Evolutionary conservation across 1,140 invertebrate genomes (phyloP).

Genomic region (Lordiphosa mommai): DNA sequence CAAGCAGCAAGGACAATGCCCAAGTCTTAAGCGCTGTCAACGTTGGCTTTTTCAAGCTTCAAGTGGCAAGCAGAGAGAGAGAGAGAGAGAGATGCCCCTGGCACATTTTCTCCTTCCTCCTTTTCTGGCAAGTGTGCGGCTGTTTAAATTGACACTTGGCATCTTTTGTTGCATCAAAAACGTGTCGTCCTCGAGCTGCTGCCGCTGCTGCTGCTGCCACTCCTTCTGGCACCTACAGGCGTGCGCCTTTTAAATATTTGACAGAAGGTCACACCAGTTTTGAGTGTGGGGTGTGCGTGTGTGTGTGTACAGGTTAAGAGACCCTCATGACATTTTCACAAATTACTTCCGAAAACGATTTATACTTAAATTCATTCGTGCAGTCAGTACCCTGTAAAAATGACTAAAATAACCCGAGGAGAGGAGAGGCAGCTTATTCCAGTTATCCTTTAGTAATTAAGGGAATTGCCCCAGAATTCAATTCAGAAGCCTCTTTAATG

Average conservation of each 20-base stretch:
- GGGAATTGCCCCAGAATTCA: no score
- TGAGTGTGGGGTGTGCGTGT: background rate
- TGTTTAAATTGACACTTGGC: slow-evolving; percentile 76
- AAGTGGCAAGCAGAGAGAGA: slow-evolving; percentile 41
- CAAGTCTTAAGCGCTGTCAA: slow-evolving; percentile 75
- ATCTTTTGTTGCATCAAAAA: slow-evolving; percentile 76
- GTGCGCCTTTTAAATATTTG: slow-evolving; percentile 36
- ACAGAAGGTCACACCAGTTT: slow-evolving; percentile 13
- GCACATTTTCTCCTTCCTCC: slow-evolving; percentile 27
- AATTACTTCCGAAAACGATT: slow-evolving; percentile 55
- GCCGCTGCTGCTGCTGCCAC: slow-evolving; percentile 2
- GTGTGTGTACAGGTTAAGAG: slow-evolving; percentile 5
- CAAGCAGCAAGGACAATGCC: slow-evolving; percentile 66
- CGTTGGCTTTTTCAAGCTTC: slow-evolving; percentile 71
- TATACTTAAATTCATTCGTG: background rate
- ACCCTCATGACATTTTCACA: slow-evolving; percentile 43
- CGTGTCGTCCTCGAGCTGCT: slow-evolving; percentile 48
- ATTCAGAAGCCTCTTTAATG: no score
- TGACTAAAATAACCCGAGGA: no score
- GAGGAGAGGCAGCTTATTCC: no score
- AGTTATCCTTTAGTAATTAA: no score
- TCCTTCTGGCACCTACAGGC: slow-evolving; percentile 13
- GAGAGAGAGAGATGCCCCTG: slow-evolving; percentile 30
- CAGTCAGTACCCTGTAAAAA: no score
- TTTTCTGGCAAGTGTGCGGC: slow-evolving; percentile 52